Conservation (phyloP, 2,113 vertebrate species). For the Laticauda laticaudata region DNA sequence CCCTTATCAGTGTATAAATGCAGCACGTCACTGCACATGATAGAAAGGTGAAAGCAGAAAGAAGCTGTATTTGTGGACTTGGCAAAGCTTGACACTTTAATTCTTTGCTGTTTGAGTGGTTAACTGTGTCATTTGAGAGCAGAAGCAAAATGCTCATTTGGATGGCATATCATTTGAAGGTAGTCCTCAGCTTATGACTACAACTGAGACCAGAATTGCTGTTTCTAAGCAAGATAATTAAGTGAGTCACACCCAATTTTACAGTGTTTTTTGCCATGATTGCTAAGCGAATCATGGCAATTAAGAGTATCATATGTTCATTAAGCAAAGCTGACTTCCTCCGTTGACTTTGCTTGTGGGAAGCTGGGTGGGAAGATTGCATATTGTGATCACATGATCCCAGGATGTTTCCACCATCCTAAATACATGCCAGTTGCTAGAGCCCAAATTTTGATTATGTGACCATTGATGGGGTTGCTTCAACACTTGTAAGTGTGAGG, state of each 20-base stretch:
- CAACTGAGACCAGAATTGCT: neutral
- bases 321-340: neutral
- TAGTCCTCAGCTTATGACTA: neutral
- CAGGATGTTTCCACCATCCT: neutral
- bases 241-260: neutral
- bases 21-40: neutral
- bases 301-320: neutral
- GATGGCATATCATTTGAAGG: neutral
- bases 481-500: neutral
- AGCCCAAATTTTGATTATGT: neutral
- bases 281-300: neutral
- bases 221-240: neutral
- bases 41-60: slow-evolving; percentile 8
- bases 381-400: neutral
- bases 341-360: neutral
- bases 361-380: neutral
- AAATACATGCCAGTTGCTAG: neutral
- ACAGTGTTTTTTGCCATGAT: neutral
- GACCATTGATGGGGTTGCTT: neutral
- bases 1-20: neutral
- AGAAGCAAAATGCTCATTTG: neutral
- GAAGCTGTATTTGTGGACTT: neutral
- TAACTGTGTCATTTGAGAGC: neutral
- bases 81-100: neutral
- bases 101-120: neutral